A percentile compares a stretch with the other conserved stretches of the same genome.
These are phyloP conservation scores for Conops quadrifasciatus DNA, from an alignment of 2,888 invertebrate genomes.

Conservation along the genomic window DNA sequence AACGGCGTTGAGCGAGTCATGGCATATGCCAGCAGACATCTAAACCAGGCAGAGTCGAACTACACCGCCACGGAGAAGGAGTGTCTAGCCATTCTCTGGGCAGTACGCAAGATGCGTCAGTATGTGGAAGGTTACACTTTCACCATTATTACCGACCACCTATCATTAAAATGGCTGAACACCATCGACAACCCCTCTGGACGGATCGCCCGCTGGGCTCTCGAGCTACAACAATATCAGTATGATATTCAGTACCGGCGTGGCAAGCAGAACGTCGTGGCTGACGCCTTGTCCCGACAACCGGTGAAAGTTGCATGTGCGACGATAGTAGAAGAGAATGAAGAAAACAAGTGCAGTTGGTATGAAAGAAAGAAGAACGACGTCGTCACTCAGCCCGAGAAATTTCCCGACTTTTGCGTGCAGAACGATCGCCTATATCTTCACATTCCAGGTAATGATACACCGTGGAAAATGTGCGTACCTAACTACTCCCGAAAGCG, in stretches of 20 bases:
- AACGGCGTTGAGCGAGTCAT: no score
- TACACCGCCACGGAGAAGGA: no score
- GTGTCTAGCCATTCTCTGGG: no score
- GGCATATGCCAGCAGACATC: no score
- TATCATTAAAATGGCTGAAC: conserved; percentile 30
- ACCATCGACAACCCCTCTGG: conserved; percentile 11
- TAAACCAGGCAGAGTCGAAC: no score
- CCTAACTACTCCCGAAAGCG: no score
- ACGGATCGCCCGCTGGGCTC: conserved; percentile 1
- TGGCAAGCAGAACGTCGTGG: conserved; percentile 18
- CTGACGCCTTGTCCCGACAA: conserved; percentile 22
- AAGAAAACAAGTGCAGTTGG: background rate
- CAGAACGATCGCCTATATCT: no score
- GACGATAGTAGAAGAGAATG: background rate
- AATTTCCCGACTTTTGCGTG: no score
- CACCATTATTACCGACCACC: conserved; percentile 35
- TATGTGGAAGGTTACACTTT: conserved; percentile 35
- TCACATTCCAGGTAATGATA: no score
- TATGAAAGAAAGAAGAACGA: background rate
- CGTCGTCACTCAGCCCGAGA: no score
- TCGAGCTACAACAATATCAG: conserved; percentile 20
- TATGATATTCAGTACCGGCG: conserved; percentile 14
- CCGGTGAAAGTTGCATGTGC: background rate
- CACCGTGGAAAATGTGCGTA: no score
- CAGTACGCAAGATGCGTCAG: conserved; percentile 33